Base-by-base conservation (phyloP, 1,140 invertebrate genomes). In the Cotesia typhae region DNA sequence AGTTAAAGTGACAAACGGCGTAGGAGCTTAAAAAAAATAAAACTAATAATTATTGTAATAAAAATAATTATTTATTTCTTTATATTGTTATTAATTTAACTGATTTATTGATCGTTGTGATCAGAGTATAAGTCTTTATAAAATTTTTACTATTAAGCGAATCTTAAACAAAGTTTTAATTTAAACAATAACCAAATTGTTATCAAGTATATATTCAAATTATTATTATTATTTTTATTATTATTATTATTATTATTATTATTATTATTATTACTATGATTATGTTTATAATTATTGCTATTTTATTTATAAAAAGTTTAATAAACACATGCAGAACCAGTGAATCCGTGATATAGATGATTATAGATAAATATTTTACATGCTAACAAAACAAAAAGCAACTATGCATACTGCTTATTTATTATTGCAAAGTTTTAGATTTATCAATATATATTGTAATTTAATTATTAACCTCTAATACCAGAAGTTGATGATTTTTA, bases 341-440 rank as follows among this genome's bases (percentile, higher is more conserved):
- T 81, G 80, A 80, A 79, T 82, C 77, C 76, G 77, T 84, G 82
- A 84, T 80, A 82, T 79, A 81, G 78, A 75, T 80, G 74, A 74
- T 74, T 78, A 74, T 67, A 71, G 67, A 71, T 73, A 71, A 52
- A 70, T 47, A 47, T 76, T 72, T 63, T 73, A 69, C 59, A 71
- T 35, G 64, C 57, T 61, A 59, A 67, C 64, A 74, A 67, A 73
- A 57, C 68, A 77, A 47, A 47, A 47, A 47, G 10, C 41, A 47
- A 47, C 41, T 9, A 47, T 81, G 74, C 81, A 78, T 73, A 75
- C 78, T 78, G 79, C 81, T 83, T 84, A 84, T 83, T 84, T 83
- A 84, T 83, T 84, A 75, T 80, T 75, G 78, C 53, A 75, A 72
- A 79, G 41, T 47, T 47, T 47, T 47, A 47, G 41, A 47, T 9